These are phyloP conservation scores for Drosophila tristis DNA, from an alignment of 1,140 invertebrate genomes.

Conservation along the genomic window DNA sequence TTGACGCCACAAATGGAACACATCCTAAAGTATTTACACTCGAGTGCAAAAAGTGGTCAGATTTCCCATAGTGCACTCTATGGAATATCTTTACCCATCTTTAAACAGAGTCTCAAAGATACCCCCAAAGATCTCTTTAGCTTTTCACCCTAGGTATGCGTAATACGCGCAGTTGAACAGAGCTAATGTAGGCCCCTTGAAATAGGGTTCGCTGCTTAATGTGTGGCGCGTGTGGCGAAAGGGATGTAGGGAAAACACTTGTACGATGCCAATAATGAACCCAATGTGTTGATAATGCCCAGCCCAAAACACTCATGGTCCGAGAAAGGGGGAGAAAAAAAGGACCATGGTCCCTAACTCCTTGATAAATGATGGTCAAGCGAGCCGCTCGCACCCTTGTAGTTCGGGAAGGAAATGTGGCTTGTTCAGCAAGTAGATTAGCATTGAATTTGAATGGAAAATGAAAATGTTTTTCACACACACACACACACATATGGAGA, in stretches of 20 bases:
- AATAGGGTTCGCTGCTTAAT: slow-evolving; percentile 62
- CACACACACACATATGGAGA: background rate
- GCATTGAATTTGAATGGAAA: slow-evolving; percentile 80
- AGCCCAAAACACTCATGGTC: slow-evolving; percentile 44
- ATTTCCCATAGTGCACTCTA: too few relatives aligned
- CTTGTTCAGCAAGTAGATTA: slow-evolving; percentile 77
- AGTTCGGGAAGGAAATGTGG: slow-evolving; percentile 32
- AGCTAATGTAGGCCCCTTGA: slow-evolving; percentile 57
- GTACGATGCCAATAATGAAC: slow-evolving; percentile 66
- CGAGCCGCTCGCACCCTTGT: slow-evolving; percentile 30
- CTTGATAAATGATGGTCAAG: slow-evolving; percentile 73
- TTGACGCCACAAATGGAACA: too few relatives aligned
- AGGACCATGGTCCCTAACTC: slow-evolving; percentile 30
- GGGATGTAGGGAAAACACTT: slow-evolving; percentile 36
- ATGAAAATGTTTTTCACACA: slow-evolving; percentile 72
- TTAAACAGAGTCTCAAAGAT: too few relatives aligned
- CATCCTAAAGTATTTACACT: too few relatives aligned
- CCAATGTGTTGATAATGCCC: slow-evolving; percentile 71
- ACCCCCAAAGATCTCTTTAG: background rate
- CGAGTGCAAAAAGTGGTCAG: too few relatives aligned
- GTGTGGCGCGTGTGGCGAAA: slow-evolving; percentile 64
- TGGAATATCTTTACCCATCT: too few relatives aligned
- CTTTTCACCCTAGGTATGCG: slow-evolving; percentile 44
- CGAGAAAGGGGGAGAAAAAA: slow-evolving; percentile 26
- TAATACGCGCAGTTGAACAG: slow-evolving; percentile 67